These are phyloP conservation scores for Acridotheres tristis DNA, from an alignment of 2,797 vertebrate genomes.

Conservation along the genomic window DNA sequence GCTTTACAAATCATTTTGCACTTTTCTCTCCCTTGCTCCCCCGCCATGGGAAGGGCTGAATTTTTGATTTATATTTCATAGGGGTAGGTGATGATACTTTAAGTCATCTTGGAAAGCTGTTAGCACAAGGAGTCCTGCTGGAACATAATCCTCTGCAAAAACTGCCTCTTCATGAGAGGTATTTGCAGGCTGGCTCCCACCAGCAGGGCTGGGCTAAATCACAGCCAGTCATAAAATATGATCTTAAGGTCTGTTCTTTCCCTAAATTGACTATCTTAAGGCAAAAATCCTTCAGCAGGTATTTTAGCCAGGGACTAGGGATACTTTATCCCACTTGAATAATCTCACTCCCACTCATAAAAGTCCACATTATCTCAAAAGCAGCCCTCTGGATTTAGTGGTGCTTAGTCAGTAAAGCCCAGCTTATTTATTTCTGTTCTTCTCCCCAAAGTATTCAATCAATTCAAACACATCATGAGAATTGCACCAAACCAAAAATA, in stretches of 20 bases:
- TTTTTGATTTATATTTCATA: not conserved
- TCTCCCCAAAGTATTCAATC: not conserved
- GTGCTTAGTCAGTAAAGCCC: not conserved
- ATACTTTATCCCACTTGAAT: not conserved
- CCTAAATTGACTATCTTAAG: not conserved
- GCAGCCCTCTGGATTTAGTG: not conserved
- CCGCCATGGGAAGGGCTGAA: not conserved
- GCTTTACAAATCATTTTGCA: not conserved
- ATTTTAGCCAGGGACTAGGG: slow-evolving; percentile 4
- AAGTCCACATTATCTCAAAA: not conserved
- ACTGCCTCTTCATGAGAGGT: not conserved
- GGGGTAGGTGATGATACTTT: not conserved
- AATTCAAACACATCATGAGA: not conserved
- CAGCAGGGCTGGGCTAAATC: not conserved
- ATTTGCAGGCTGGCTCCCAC: not conserved
- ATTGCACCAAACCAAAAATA: not conserved
- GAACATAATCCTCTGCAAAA: not conserved
- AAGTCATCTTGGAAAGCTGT: slow-evolving; percentile 27
- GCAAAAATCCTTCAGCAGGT: slow-evolving; percentile 19
- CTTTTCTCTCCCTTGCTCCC: not conserved
- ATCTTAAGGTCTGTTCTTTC: not conserved
- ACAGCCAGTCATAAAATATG: not conserved
- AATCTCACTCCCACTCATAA: not conserved
- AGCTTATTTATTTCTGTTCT: not conserved
- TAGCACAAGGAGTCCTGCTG: slow-evolving; percentile 13